These are phyloP conservation scores for Gymnarchus niloticus DNA, from an alignment of 2,113 vertebrate genomes.

Conservation along the genomic window DNA sequence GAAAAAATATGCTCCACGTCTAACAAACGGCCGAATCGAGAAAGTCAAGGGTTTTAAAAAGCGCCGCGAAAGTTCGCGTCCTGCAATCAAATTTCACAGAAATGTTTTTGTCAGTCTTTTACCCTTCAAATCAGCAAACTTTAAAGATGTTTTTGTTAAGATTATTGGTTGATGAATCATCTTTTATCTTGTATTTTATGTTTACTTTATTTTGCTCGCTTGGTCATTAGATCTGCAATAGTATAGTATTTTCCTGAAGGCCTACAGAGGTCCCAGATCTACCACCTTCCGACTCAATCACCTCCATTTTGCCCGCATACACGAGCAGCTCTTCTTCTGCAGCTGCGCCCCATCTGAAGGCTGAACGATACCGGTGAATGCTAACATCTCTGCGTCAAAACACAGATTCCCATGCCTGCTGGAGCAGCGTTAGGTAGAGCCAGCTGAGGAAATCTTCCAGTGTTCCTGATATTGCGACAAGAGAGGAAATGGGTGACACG, in stretches of 20 bases:
- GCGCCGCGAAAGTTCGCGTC: too few relatives aligned
- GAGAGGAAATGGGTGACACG: not conserved
- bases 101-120: too few relatives aligned
- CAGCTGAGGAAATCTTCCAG: not conserved
- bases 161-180: not conserved
- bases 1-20: too few relatives aligned
- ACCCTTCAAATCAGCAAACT: too few relatives aligned
- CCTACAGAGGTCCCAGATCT: not conserved
- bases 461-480: slow-evolving; percentile 11
- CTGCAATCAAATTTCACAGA: too few relatives aligned
- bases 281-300: not conserved
- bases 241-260: not conserved
- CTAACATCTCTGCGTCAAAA: not conserved
- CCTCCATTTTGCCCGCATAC: too few relatives aligned
- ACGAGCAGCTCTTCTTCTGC: not conserved
- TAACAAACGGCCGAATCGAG: too few relatives aligned
- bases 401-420: not conserved
- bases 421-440: not conserved
- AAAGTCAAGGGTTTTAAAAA: too few relatives aligned
- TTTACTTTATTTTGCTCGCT: not conserved
- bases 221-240: not conserved
- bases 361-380: not conserved
- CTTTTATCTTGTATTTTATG: not conserved
- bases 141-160: too few relatives aligned
- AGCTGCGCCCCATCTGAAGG: not conserved